Base-by-base conservation (phyloP, 2,113 vertebrate genomes). In the Cygnus buccinator region DNA sequence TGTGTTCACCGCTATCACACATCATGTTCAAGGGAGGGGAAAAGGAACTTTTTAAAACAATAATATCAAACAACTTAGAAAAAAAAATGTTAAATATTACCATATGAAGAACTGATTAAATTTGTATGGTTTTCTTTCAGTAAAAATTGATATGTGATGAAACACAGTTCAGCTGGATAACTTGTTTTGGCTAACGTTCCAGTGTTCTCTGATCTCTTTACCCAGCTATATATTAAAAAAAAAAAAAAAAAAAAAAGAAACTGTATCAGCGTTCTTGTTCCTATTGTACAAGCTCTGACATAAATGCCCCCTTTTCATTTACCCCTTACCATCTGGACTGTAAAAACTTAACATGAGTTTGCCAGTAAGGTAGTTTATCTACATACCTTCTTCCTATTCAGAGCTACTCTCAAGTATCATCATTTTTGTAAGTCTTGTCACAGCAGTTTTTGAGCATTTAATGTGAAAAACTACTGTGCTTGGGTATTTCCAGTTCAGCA, bases 51-150 rank as follows among this genome's bases (percentile, higher is more conserved):
- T 97, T 98, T 97, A 98, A 98, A 98, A 98, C 97, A 98, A 97
- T 98, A 98, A 97, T 98, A 98, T 98, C 97, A 98, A 98, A 98
- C 98, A 98, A 98, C 96, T 98, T 85, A 95, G 97, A 33, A 54
- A 95, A 78, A 78, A 95, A 97, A 97, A 97, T 94, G 97, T 98
- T 98, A 98, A 98, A 97, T 98, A 97, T 97, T 98, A 97, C 98
- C 98, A 98, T 97, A 98, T 98, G 98, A 98, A 97, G 96, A 97
- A 93, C 96, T 98, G 97, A 98, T 98, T 98, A 97, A 98, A 98
- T 98, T 97, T 98, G 97, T 97, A 98, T 98, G 98, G 97, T 97
- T 98, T 98, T 98, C 97, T 98, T 98, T 97, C 97, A 97, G 97
- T 97, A 98, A 98, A 97, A 98, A 97, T 96, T 97, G 98, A 97